phyloP scores from a whole-genome alignment of 2,888 invertebrate species.

The Spisula subtruncata region DNA sequence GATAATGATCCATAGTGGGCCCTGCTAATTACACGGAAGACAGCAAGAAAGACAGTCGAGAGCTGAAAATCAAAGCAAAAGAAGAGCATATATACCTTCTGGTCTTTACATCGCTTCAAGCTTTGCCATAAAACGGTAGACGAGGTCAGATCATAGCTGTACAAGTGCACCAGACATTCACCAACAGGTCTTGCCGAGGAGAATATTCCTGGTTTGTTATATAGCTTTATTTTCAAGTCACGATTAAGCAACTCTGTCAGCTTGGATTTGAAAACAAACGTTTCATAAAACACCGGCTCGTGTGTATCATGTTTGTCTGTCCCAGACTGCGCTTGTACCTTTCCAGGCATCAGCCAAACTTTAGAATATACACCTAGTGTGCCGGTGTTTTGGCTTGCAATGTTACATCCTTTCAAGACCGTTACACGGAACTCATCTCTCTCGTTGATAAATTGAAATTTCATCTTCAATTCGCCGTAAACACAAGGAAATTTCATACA shows the following conservation, averaged over 20 bases:
- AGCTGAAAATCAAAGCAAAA: too few relatives aligned
- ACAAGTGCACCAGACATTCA: conserved; percentile 49
- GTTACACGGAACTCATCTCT: conserved; percentile 51
- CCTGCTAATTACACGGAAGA: too few relatives aligned
- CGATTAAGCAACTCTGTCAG: conserved; percentile 51
- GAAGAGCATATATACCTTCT: conserved; percentile 41
- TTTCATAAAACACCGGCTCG: conserved; percentile 61
- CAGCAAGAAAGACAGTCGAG: too few relatives aligned
- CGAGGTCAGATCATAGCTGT: conserved; percentile 60
- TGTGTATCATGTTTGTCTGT: conserved; percentile 50
- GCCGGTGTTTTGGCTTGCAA: conserved; percentile 28
- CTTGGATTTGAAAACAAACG: conserved; percentile 49
- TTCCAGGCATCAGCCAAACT: conserved; percentile 59
- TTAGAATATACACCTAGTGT: conserved; percentile 53
- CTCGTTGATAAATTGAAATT: conserved; percentile 61
- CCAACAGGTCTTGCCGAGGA: conserved; percentile 49
- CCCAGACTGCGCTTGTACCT: conserved; percentile 38
- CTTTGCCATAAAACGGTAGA: conserved; percentile 61
- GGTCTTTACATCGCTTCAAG: conserved; percentile 48
- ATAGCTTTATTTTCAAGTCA: conserved; percentile 58
- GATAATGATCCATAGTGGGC: too few relatives aligned
- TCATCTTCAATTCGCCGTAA: conserved; percentile 63
- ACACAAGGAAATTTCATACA: conserved; percentile 41
- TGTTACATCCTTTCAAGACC: conserved; percentile 50
- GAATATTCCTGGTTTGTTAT: conserved; percentile 60